A percentile compares a stretch with the other conserved stretches of the same genome.
These are phyloP conservation scores for Rhyacophila evoluta DNA, from an alignment of 2,888 invertebrate genomes.

Conservation along the genomic window DNA sequence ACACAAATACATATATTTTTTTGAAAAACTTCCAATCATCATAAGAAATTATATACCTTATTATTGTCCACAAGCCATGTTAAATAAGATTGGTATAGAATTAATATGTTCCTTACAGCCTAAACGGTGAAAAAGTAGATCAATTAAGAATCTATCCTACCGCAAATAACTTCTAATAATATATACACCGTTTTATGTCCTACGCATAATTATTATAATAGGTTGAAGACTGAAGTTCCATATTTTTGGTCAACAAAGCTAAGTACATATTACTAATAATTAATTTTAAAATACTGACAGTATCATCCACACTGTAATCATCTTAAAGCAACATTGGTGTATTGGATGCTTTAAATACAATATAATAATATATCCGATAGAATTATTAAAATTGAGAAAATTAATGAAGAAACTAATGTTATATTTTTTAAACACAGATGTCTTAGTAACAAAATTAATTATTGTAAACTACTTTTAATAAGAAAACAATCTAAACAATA, in stretches of 20 bases:
- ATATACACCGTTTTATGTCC: neutral
- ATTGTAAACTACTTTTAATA: neutral
- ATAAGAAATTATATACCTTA: too few species aligned
- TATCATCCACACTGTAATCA: neutral
- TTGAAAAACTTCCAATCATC: too few species aligned
- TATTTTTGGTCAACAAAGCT: conserved; percentile 22
- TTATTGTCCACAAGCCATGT: too few species aligned
- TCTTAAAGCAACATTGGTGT: neutral
- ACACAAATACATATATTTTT: too few species aligned
- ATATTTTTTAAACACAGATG: too few species aligned
- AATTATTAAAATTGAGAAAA: too few species aligned
- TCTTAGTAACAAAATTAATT: too few species aligned
- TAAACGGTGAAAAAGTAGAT: too few species aligned
- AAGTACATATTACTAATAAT: neutral
- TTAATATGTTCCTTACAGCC: too few species aligned
- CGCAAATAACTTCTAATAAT: neutral
- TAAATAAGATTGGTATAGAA: too few species aligned
- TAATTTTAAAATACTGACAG: neutral
- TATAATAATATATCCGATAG: too few species aligned
- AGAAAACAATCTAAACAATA: neutral
- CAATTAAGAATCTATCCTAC: neutral
- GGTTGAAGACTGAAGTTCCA: conserved; percentile 9
- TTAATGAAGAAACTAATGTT: too few species aligned
- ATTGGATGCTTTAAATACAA: neutral
- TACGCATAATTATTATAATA: neutral